phyloP scores from a whole-genome alignment of 2,888 invertebrate species.

The Ptilodon capucinus region DNA sequence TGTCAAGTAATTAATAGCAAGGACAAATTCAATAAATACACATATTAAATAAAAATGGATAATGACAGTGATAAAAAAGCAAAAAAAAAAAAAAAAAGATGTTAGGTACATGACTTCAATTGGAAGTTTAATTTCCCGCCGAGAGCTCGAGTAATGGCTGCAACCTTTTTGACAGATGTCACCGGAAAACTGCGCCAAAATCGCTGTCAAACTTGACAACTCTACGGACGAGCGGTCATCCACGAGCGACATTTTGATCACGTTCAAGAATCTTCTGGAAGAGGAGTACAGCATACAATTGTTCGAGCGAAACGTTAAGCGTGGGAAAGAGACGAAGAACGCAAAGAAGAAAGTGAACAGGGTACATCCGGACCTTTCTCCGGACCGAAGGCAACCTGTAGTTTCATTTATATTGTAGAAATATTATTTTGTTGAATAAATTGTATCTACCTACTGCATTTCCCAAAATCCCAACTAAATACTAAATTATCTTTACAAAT shows the following conservation, averaged over 20 bases:
- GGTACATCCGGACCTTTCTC: constrained; percentile 48
- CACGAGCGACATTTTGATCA: constrained; percentile 33
- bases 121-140: no score
- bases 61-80: no score
- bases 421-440: not conserved
- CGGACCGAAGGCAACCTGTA: constrained; percentile 43
- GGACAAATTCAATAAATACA: no score
- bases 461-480: no score
- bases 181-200: constrained; percentile 55
- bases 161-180: constrained; percentile 46
- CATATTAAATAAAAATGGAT: no score
- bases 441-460: no score
- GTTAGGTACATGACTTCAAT: no score
- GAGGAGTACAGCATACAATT: constrained; percentile 53
- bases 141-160: not conserved
- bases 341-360: constrained; percentile 33
- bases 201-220: constrained; percentile 60
- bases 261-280: constrained; percentile 46
- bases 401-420: constrained; percentile 50
- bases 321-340: constrained; percentile 36
- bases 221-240: constrained; percentile 34
- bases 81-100: no score
- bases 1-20: no score
- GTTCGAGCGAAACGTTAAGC: constrained; percentile 41
- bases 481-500: no score